phyloP scores from a whole-genome alignment of 2,888 invertebrate genomes.

The Drosophila neonasuta region DNA sequence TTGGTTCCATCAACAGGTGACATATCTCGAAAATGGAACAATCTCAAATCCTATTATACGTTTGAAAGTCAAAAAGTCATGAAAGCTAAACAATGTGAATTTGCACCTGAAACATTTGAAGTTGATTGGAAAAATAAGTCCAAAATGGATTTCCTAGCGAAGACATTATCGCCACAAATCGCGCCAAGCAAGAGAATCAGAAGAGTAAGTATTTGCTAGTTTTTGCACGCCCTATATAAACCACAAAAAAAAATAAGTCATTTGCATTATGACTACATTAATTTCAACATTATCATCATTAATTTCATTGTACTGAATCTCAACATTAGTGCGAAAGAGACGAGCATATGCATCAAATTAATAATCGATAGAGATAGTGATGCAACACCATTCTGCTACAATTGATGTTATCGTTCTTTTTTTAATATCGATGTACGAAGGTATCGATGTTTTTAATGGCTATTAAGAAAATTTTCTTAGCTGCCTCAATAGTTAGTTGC shows the following conservation, averaged over 20 bases:
- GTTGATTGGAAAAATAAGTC: constrained; percentile 40
- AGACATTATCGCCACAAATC: not conserved
- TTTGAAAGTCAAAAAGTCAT: constrained; percentile 22
- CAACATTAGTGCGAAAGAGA: constrained; percentile 11
- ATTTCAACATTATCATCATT: constrained; percentile 25
- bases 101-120: constrained; percentile 6
- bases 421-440: not conserved
- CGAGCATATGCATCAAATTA: not conserved
- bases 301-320: constrained; percentile 4
- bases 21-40: constrained; percentile 44
- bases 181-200: not conserved
- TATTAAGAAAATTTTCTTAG: constrained; percentile 2
- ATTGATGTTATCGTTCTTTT: not conserved
- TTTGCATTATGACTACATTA: constrained; percentile 6
- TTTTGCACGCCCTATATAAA: not conserved
- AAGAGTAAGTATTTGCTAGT: constrained; percentile 3
- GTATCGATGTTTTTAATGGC: constrained; percentile 1
- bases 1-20: constrained; percentile 14
- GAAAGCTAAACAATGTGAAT: constrained; percentile 16
- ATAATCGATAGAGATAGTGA: constrained; percentile 9
- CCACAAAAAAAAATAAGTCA: not conserved
- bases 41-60: constrained; percentile 38
- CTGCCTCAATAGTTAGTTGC: constrained; percentile 1
- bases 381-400: not conserved
- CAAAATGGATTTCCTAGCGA: constrained; percentile 33